Base-by-base conservation (phyloP, 1,140 invertebrate genomes). In the Cyrtorhinus lividipennis region DNA sequence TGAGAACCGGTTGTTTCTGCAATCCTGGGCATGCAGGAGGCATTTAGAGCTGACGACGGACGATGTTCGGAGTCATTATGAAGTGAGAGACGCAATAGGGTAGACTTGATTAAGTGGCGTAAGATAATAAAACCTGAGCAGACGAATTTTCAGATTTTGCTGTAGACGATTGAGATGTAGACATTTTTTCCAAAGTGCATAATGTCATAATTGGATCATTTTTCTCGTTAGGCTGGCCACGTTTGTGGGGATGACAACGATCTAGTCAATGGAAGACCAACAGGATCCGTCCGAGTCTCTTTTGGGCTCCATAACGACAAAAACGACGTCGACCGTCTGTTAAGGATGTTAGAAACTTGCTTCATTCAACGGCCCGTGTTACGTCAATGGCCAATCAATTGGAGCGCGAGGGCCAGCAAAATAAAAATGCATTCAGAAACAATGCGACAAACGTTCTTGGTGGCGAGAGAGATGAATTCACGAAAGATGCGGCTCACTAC, bases 1-100 rank as follows among this genome's bases (percentile, higher is more conserved):
- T 98, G 18, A 79, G 95, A 67, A 94, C 90, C 1, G 94, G 95
- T 0, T 98, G 94, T 73, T 95, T 96, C 72, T 98, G 95, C 73
- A 98, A 98, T 77, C 87, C 93, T 3, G 95, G 95, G 90, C 93
- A 3, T 98, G 95, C 75, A 88, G 95, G 73, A 76, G 82, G 30
- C 86, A 90, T 72, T 76, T 98, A 24, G 73, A 78, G 1, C 72
- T 94, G 8, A 79, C 80, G 0, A 78, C 83, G 45, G 71, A 82
- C 2, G 82, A 89, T 44, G 76, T 95, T 63, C 81, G 82, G 66
- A 75, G 79, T 22, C 89, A 95, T 71, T 91, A 84, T 73, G 79
- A 88, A 73, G 83, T 84, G n/a, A n/a, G n/a, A n/a, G n/a, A n/a
- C n/a, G n/a, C n/a, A n/a, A n/a, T n/a, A n/a, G n/a, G 72, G 22